A percentile compares a stretch with the other conserved stretches of the same genome.
Conservation (phyloP, 92 coral and sea anemone genomes). For the Montipora capitata region DNA sequence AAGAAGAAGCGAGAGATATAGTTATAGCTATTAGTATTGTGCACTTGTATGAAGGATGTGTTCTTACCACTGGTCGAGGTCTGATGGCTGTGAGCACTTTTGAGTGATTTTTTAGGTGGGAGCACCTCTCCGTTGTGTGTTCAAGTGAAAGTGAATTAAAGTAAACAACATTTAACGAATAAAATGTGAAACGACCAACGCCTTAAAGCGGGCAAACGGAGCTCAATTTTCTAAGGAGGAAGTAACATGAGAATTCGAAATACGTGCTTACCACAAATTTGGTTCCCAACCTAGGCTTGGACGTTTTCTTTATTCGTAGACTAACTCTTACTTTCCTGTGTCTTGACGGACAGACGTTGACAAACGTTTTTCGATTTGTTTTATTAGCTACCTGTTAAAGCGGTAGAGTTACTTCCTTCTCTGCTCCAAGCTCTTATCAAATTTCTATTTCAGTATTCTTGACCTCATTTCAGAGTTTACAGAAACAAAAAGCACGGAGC, state of each 20-base stretch:
- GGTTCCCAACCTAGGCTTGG: background rate
- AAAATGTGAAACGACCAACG: background rate
- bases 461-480: constrained; percentile 32
- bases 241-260: background rate
- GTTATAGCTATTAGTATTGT: too few relatives aligned
- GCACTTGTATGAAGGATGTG: too few relatives aligned
- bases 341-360: background rate
- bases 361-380: background rate
- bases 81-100: background rate
- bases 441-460: constrained; percentile 7
- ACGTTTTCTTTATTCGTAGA: background rate
- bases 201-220: background rate
- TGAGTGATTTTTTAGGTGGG: background rate
- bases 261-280: background rate
- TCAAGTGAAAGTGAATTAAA: background rate
- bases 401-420: constrained; percentile 8
- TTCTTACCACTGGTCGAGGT: background rate
- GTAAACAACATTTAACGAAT: background rate
- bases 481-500: constrained; percentile 18
- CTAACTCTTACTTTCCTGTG: background rate
- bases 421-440: background rate
- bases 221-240: background rate
- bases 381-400: background rate
- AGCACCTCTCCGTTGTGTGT: background rate
- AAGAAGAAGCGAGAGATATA: too few relatives aligned